Evolutionary conservation across 2,113 vertebrate genomes (phyloP).

Genomic region (Oncorhynchus keta): DNA sequence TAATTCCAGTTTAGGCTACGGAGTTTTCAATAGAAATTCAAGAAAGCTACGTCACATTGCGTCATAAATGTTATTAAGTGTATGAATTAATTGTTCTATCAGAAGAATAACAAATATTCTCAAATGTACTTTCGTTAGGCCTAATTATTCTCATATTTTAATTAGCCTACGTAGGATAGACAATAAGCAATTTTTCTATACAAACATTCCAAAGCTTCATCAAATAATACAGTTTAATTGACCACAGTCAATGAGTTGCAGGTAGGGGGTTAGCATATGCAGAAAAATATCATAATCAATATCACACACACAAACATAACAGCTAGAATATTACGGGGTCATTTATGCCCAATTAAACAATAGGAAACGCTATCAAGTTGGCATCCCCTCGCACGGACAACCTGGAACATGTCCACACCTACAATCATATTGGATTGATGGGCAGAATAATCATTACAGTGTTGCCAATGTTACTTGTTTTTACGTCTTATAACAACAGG

Average conservation of each 20-base stretch:
- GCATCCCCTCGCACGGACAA: neutral
- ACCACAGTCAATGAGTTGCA: neutral
- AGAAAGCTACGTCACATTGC: too few species aligned
- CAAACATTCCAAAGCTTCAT: neutral
- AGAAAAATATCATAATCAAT: constrained; percentile 5
- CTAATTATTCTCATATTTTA: neutral
- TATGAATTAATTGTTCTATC: too few species aligned
- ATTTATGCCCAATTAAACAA: constrained; percentile 33
- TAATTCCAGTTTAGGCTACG: too few species aligned
- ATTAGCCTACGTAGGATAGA: neutral
- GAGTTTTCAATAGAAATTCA: too few species aligned
- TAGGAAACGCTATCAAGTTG: constrained; percentile 9
- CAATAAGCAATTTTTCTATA: neutral
- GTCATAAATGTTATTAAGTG: too few species aligned
- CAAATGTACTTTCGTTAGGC: too few species aligned
- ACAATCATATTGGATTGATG: neutral
- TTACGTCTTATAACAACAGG: neutral
- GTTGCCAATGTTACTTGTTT: neutral
- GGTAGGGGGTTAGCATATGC: neutral
- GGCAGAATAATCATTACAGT: neutral
- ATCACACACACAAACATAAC: constrained; percentile 21
- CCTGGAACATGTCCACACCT: neutral
- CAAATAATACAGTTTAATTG: neutral
- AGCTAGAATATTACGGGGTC: neutral
- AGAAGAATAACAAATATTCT: too few species aligned